Conservation (phyloP, 2,113 vertebrate species). For the Poeciliopsis prolifica region DNA sequence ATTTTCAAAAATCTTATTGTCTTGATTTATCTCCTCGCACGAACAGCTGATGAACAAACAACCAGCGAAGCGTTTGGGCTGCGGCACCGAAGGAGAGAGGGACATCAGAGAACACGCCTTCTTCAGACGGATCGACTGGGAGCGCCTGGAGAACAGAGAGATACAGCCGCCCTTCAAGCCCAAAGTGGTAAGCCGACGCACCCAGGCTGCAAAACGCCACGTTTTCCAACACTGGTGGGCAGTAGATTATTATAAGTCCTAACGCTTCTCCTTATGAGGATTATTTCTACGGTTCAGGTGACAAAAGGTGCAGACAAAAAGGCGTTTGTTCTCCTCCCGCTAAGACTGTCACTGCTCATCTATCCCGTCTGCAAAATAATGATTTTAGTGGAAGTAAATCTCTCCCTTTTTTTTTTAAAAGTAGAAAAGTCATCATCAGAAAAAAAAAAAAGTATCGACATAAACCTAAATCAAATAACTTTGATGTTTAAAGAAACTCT, state of each 20-base stretch:
- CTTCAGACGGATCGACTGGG: conserved; percentile 98
- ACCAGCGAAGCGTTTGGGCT: conserved; percentile 94
- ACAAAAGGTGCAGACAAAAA: not conserved
- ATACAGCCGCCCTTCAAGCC: conserved; percentile 98
- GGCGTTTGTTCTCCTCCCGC: not conserved
- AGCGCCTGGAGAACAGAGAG: conserved; percentile 89
- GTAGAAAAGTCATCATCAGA: too few species aligned
- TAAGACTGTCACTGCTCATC: not conserved
- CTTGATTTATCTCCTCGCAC: not conserved
- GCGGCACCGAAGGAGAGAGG: conserved; percentile 88
- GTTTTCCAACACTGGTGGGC: not conserved
- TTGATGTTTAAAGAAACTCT: too few species aligned
- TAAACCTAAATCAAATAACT: too few species aligned
- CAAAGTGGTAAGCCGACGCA: conserved; percentile 89
- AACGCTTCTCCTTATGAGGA: not conserved
- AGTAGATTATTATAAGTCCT: not conserved
- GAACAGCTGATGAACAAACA: conserved; percentile 95
- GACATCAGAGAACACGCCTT: conserved; percentile 94
- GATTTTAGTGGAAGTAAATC: not conserved
- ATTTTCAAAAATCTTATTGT: not conserved
- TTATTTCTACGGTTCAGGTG: not conserved
- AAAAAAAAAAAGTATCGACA: too few species aligned
- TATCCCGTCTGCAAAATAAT: not conserved
- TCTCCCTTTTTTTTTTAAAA: not conserved
- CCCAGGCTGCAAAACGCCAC: not conserved